These are phyloP conservation scores for Myotis davidii DNA, from an alignment of 2,113 vertebrate species.

Conservation along the genomic window DNA sequence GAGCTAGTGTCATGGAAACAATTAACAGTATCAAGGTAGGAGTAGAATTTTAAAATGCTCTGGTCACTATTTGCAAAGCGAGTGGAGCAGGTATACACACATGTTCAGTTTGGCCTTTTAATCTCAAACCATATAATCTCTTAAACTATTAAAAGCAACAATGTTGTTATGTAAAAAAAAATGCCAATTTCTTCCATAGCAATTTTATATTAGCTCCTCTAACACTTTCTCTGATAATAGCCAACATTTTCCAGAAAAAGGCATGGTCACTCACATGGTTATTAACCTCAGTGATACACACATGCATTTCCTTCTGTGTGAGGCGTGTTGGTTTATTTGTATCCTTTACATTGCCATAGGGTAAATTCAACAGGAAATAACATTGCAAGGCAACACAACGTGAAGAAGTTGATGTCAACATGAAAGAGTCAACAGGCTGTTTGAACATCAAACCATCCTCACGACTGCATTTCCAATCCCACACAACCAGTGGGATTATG, in stretches of 20 bases:
- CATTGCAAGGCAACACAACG: not conserved
- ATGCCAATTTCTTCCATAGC: constrained; percentile 49
- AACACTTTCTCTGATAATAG: constrained; percentile 44
- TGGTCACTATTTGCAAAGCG: constrained; percentile 54
- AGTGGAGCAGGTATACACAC: constrained; percentile 29
- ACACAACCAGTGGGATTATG: not conserved
- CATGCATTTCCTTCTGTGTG: not conserved
- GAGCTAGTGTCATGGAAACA: constrained; percentile 72
- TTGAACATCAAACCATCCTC: constrained; percentile 21
- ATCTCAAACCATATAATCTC: constrained; percentile 65
- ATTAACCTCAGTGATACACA: not conserved
- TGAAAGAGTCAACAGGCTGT: not conserved
- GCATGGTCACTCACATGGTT: not conserved
- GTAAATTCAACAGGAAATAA: constrained; percentile 42
- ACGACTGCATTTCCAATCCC: not conserved
- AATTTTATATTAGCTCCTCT: constrained; percentile 44
- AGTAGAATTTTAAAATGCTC: constrained; percentile 55
- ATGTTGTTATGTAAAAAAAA: constrained; percentile 54
- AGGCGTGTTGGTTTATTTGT: not conserved
- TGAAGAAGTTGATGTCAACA: constrained; percentile 8
- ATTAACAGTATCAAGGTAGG: constrained; percentile 59
- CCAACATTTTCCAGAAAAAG: constrained; percentile 32
- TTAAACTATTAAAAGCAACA: constrained; percentile 59
- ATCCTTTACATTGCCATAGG: not conserved
- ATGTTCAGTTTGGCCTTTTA: constrained; percentile 62